Conservation (phyloP, 2,113 vertebrate species). For the Prochilodus magdalenae region DNA sequence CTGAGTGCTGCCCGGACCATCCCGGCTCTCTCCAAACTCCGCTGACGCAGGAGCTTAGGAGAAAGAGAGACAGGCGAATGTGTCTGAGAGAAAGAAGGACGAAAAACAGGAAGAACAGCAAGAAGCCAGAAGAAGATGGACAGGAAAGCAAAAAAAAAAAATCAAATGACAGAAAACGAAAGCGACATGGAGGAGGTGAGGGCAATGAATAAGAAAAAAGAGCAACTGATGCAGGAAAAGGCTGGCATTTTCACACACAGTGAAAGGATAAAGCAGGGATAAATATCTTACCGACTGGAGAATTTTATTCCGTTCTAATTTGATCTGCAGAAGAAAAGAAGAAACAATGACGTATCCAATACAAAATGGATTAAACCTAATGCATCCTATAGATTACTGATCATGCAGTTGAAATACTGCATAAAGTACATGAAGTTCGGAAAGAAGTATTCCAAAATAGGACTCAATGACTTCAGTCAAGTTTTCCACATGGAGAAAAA, state of each 20-base stretch:
- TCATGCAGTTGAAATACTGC: too few relatives aligned
- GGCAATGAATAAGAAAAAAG: background rate
- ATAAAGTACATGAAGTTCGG: too few relatives aligned
- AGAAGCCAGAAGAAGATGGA: conserved; percentile 13
- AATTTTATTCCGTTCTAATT: conserved; percentile 79
- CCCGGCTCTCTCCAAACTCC: conserved; percentile 59
- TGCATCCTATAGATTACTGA: too few relatives aligned
- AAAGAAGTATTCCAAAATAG: too few relatives aligned
- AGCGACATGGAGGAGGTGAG: background rate
- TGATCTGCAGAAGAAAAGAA: conserved; percentile 68
- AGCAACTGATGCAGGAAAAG: background rate
- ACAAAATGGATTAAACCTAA: too few relatives aligned
- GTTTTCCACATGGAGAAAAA: too few relatives aligned
- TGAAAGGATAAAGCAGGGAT: background rate
- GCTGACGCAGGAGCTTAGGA: conserved; percentile 61
- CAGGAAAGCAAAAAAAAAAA: background rate
- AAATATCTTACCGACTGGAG: conserved; percentile 69
- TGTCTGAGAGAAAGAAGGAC: conserved; percentile 51
- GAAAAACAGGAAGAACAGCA: background rate
- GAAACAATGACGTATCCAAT: background rate
- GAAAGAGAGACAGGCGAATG: conserved; percentile 56
- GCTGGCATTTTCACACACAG: background rate
- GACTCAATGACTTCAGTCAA: too few relatives aligned
- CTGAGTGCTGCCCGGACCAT: conserved; percentile 77
- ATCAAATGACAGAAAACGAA: background rate